Conservation (phyloP, 2,113 vertebrate species). For the Psilopsiagon aurifrons region DNA sequence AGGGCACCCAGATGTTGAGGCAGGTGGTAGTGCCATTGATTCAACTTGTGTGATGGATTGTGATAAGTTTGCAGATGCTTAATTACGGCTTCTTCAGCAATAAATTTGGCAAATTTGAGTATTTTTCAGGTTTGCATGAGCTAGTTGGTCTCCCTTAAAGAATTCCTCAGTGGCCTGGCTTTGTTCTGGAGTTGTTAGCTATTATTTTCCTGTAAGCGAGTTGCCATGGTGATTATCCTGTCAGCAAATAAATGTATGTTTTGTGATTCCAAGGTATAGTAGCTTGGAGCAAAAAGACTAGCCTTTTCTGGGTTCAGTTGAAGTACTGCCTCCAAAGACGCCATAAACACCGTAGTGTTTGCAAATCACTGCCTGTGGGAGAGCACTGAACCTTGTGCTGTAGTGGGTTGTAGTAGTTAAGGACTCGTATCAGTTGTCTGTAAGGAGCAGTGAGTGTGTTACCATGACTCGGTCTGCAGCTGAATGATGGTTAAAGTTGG, state of each 20-base stretch:
- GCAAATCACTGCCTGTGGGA: background rate
- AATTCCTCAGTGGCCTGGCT: background rate
- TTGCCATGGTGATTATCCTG: constrained; percentile 19
- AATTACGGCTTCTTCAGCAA: background rate
- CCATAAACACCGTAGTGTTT: background rate
- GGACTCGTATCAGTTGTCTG: background rate
- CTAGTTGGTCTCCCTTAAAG: background rate
- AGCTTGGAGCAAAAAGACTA: background rate
- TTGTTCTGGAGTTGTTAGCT: background rate
- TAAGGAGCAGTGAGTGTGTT: background rate
- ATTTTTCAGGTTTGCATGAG: background rate
- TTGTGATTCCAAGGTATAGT: background rate
- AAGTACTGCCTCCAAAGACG: background rate
- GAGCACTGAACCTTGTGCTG: background rate
- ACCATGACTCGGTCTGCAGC: background rate
- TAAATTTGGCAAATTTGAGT: background rate
- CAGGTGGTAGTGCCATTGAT: background rate
- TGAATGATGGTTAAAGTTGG: background rate
- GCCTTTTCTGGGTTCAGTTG: background rate
- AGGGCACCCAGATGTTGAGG: background rate
- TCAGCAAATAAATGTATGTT: background rate
- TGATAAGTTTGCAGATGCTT: background rate
- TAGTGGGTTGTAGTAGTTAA: background rate
- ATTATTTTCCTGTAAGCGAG: background rate
- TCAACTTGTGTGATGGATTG: background rate